Percentiles rank a stretch among this genome's conserved stretches.
Conservation (phyloP, 1,140 invertebrate genomes). For the Galendromus occidentalis region DNA sequence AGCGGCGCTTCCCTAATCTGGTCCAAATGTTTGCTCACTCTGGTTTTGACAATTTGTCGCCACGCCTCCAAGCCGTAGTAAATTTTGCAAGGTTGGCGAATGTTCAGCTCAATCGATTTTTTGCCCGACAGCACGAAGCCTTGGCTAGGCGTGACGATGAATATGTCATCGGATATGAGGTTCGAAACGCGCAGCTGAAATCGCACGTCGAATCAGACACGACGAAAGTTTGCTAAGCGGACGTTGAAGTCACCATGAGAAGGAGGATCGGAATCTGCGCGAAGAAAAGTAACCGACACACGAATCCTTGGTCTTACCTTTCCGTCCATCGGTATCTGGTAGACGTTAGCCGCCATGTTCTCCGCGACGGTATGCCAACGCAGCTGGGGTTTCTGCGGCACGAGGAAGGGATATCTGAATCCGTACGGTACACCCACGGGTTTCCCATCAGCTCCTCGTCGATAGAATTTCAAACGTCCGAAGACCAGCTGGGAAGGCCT, state of each 20-base stretch:
- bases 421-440: neutral
- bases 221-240: no score
- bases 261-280: no score
- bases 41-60: neutral
- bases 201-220: no score
- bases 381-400: neutral
- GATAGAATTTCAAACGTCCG: neutral
- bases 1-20: neutral
- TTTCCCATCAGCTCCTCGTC: no score
- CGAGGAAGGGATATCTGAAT: neutral
- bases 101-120: neutral
- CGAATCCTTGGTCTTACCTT: no score
- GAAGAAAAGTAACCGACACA: no score
- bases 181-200: slow-evolving; percentile 2
- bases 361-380: neutral
- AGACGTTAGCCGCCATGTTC: neutral
- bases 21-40: neutral
- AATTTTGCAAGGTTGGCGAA: neutral
- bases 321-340: neutral
- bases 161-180: neutral
- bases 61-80: neutral
- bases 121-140: neutral
- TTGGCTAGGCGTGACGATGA: neutral
- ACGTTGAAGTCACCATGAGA: no score
- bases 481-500: neutral